A percentile compares a stretch with the other conserved stretches of the same genome.
These are phyloP conservation scores for Platygyra sinensis DNA, from an alignment of 64 coral and sea anemone species.

Conservation along the genomic window DNA sequence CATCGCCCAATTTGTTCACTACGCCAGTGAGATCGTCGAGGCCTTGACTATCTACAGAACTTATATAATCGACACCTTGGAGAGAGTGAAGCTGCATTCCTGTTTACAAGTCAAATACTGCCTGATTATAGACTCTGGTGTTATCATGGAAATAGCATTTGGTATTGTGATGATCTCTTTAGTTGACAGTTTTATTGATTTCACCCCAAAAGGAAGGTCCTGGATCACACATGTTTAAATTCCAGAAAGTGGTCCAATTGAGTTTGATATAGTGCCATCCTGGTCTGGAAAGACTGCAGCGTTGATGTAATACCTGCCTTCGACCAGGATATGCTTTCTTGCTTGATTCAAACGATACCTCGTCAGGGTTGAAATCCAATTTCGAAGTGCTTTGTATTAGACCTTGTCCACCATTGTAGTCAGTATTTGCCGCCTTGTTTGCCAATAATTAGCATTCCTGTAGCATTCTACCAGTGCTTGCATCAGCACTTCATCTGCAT, in stretches of 20 bases:
- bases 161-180: conserved; percentile 59
- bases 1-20: no score
- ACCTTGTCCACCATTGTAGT: no score
- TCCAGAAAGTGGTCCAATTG: conserved; percentile 75
- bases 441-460: conserved; percentile 46
- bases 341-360: conserved; percentile 34
- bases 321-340: conserved; percentile 43
- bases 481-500: no score
- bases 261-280: conserved; percentile 60
- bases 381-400: neutral
- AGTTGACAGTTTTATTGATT: conserved; percentile 66
- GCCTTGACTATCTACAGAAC: no score
- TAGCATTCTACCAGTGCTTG: conserved; percentile 30
- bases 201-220: conserved; percentile 65
- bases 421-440: neutral
- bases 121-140: conserved; percentile 71
- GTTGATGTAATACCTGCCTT: conserved; percentile 49
- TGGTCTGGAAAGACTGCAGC: conserved; percentile 25
- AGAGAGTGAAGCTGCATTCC: no score
- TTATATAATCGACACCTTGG: no score
- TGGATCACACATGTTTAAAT: conserved; percentile 50
- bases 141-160: conserved; percentile 68
- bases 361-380: conserved; percentile 25
- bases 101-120: no score
- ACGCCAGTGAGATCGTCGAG: no score